Conservation (phyloP, 2,888 invertebrate genomes). For the Oscheius myriophilus region DNA sequence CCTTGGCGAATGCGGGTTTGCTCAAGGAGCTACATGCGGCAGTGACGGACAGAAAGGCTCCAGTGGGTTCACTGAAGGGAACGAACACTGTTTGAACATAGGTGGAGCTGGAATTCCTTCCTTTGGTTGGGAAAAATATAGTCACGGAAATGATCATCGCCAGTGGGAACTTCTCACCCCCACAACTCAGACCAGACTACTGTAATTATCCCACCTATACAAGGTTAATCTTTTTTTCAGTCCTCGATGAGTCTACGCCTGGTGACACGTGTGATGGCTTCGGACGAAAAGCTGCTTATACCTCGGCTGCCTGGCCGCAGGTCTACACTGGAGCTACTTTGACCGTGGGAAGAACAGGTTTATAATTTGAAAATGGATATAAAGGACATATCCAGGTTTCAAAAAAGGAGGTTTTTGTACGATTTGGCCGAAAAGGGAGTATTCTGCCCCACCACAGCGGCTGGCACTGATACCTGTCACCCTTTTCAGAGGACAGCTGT, state of each 20-base stretch:
- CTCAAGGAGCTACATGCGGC: conserved; percentile 1
- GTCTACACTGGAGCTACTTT: conserved; percentile 1
- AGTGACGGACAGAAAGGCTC: not conserved
- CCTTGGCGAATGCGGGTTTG: conserved; percentile 1
- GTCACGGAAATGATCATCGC: no score
- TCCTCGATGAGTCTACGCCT: not conserved
- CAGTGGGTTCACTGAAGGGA: not conserved
- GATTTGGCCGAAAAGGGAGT: not conserved
- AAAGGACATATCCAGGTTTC: not conserved
- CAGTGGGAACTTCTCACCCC: no score
- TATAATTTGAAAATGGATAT: not conserved
- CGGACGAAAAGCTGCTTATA: not conserved
- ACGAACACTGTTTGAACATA: no score
- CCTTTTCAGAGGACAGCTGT: conserved; percentile 50
- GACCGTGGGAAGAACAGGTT: not conserved
- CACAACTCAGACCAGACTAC: not conserved
- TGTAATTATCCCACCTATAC: no score
- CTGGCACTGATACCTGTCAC: conserved; percentile 48
- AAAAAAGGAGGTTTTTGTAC: not conserved
- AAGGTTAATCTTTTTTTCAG: no score
- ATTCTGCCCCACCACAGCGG: conserved; percentile 7
- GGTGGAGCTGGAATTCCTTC: no score
- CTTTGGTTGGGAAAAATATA: no score
- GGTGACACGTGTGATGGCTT: not conserved
- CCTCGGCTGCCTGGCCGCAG: not conserved